Conservation (phyloP, 2,797 vertebrate species). For the Chaenodraco wilsoni region DNA sequence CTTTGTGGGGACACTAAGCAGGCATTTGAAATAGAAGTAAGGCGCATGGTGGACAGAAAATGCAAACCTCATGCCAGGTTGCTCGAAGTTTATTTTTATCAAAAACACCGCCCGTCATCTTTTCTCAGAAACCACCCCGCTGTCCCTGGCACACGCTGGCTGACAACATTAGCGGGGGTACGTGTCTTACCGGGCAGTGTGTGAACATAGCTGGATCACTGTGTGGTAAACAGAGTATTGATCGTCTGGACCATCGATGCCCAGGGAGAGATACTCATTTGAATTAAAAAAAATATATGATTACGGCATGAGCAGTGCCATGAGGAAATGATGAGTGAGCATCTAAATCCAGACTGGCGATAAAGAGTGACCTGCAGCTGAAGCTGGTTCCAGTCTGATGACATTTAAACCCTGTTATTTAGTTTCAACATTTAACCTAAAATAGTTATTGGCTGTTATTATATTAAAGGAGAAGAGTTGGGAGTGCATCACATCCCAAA, state of each 20-base stretch:
- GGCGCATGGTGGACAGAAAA: neutral
- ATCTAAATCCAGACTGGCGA: slow-evolving; percentile 66
- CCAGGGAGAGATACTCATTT: slow-evolving; percentile 39
- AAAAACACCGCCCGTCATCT: neutral
- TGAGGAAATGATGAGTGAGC: slow-evolving; percentile 31
- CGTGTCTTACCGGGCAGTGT: slow-evolving; percentile 2
- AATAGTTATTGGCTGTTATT: neutral
- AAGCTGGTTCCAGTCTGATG: slow-evolving; percentile 33
- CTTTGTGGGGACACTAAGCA: slow-evolving; percentile 11
- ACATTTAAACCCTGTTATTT: slow-evolving; percentile 13
- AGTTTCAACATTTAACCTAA: slow-evolving; percentile 1
- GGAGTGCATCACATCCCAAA: neutral
- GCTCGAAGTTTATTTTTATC: neutral
- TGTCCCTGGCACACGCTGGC: slow-evolving; percentile 9
- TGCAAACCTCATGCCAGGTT: neutral
- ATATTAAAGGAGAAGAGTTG: neutral
- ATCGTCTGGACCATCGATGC: slow-evolving; percentile 39
- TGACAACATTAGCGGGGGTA: slow-evolving; percentile 16
- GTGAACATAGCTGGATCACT: slow-evolving; percentile 48
- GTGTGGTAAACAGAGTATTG: slow-evolving; percentile 20
- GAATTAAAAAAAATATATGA: slow-evolving; percentile 48
- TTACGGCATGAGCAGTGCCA: slow-evolving; percentile 38
- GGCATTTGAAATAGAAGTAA: slow-evolving; percentile 6
- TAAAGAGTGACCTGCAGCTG: slow-evolving; percentile 34
- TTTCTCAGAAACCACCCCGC: slow-evolving; percentile 43